phyloP scores from a whole-genome alignment of 2,797 vertebrate genomes.

The Sternotherus odoratus region DNA sequence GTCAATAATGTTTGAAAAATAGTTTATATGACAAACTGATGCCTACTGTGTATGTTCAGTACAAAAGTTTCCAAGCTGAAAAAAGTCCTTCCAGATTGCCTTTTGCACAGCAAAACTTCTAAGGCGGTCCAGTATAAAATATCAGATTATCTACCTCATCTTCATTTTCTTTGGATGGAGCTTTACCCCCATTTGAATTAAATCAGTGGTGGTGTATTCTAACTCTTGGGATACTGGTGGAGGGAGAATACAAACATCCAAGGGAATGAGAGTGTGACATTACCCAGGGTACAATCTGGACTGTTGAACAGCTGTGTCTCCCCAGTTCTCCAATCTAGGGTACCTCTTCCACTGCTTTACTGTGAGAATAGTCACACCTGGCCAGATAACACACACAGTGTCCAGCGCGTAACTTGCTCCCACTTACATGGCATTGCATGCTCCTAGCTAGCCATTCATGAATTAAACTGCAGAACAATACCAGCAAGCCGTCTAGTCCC shows the following conservation, averaged over 20 bases:
- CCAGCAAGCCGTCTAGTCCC: not conserved
- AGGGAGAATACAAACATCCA: not conserved
- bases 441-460: not conserved
- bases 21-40: slow-evolving; percentile 7
- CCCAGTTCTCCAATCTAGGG: not conserved
- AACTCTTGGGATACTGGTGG: not conserved
- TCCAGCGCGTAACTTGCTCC: not conserved
- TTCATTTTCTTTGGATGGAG: not conserved
- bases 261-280: not conserved
- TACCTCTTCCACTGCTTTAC: not conserved
- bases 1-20: slow-evolving; percentile 37
- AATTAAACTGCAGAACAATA: not conserved
- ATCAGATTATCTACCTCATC: not conserved
- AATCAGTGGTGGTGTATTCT: not conserved
- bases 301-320: not conserved
- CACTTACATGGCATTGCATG: not conserved
- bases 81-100: not conserved
- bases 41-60: not conserved
- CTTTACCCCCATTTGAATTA: not conserved
- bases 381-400: not conserved
- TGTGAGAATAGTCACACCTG: not conserved
- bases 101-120: not conserved
- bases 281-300: not conserved
- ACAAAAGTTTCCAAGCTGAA: not conserved
- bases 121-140: not conserved